A percentile compares a stretch with the other conserved stretches of the same genome.
phyloP scores from a whole-genome alignment of 2,113 vertebrate species.

The Struthio camelus region DNA sequence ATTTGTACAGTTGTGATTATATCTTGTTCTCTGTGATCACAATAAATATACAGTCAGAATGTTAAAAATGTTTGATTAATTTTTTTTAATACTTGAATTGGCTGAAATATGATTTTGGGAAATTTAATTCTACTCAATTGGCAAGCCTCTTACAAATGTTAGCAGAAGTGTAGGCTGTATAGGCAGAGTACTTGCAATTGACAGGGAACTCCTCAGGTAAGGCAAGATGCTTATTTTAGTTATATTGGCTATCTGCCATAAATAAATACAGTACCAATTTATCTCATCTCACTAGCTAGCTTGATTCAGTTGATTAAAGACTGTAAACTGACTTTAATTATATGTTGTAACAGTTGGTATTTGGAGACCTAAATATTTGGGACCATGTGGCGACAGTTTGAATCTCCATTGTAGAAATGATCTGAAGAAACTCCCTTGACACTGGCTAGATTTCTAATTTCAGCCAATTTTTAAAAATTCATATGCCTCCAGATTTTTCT shows the following conservation, averaged over 20 bases:
- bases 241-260: neutral
- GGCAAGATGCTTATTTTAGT: slow-evolving; percentile 3
- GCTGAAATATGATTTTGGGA: neutral
- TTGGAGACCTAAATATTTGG: slow-evolving; percentile 58
- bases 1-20: neutral
- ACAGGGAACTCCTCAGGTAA: slow-evolving; percentile 29
- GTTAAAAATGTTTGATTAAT: neutral
- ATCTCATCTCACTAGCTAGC: slow-evolving; percentile 1
- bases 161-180: neutral
- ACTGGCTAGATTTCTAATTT: slow-evolving; percentile 7
- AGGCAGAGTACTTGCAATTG: neutral
- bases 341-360: slow-evolving; percentile 41
- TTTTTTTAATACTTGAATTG: neutral
- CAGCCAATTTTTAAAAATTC: neutral
- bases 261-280: slow-evolving; percentile 34
- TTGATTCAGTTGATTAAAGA: slow-evolving; percentile 32
- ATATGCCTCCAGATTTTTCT: neutral
- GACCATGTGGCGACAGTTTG: slow-evolving; percentile 41
- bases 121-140: neutral
- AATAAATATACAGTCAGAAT: neutral
- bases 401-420: slow-evolving; percentile 7
- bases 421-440: neutral
- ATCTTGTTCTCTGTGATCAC: neutral
- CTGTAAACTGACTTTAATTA: slow-evolving; percentile 48
- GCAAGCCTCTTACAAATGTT: neutral